These are phyloP conservation scores for Rhinolophus ferrumequinum DNA, from an alignment of 2,113 vertebrate species.

Conservation along the genomic window DNA sequence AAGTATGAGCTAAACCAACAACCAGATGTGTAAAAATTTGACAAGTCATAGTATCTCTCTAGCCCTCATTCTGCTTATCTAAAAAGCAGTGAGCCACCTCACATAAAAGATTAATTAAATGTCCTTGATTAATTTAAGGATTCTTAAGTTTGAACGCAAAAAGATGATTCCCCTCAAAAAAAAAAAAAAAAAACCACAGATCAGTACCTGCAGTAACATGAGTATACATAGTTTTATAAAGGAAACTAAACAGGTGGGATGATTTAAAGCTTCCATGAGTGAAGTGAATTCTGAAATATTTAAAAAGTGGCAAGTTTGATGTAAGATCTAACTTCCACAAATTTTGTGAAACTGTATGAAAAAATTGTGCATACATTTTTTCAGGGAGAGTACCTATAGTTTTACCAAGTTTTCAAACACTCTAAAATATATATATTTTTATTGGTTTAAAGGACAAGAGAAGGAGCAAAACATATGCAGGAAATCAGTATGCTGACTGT, in stretches of 20 bases:
- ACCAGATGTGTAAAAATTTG: not conserved
- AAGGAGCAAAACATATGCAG: not conserved
- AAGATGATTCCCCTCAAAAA: not conserved
- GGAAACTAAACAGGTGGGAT: not conserved
- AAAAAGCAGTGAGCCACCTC: not conserved
- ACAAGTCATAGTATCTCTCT: not conserved
- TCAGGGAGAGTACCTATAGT: not conserved
- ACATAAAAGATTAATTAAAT: constrained; percentile 18
- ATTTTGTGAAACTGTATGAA: not conserved
- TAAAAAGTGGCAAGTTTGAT: not conserved
- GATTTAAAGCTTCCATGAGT: not conserved
- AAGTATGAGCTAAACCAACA: not conserved
- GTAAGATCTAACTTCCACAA: not conserved
- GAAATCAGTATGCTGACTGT: not conserved
- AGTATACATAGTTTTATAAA: not conserved
- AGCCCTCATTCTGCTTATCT: not conserved
- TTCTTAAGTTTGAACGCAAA: not conserved
- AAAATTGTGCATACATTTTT: not conserved
- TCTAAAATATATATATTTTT: not conserved
- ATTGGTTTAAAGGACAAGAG: not conserved
- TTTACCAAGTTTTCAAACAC: not conserved
- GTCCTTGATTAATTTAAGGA: not conserved
- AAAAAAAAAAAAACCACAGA: not conserved
- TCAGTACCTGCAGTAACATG: not conserved
- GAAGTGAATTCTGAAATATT: not conserved